A percentile compares a stretch with the other conserved stretches of the same genome.
phyloP scores from a whole-genome alignment of 2,113 vertebrate genomes.

The Pleuronectes platessa region DNA sequence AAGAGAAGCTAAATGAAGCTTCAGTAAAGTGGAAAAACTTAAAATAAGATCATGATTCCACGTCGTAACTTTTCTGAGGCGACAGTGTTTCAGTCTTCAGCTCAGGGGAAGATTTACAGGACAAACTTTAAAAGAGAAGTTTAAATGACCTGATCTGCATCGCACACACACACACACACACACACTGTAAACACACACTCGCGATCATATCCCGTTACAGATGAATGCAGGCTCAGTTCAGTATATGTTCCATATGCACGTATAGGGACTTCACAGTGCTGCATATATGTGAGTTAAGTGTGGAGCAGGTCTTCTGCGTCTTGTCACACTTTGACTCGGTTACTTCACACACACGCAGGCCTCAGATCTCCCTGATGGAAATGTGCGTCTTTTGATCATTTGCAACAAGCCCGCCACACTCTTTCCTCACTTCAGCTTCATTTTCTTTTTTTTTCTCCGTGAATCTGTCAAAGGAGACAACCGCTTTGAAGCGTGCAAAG shows the following conservation, averaged over 20 bases:
- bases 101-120: not conserved
- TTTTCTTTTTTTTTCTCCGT: conserved; percentile 28
- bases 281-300: conserved; percentile 1
- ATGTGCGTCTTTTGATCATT: conserved; percentile 68
- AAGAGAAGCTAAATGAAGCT: too few species aligned
- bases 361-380: conserved; percentile 58
- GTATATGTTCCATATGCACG: not conserved
- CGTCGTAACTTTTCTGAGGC: not conserved
- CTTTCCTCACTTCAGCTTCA: conserved; percentile 41
- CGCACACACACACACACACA: too few species aligned
- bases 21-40: not conserved
- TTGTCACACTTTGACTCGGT: conserved; percentile 45
- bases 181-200: not conserved
- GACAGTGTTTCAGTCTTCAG: not conserved
- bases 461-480: conserved; percentile 62
- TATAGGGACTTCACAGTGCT: not conserved
- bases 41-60: not conserved
- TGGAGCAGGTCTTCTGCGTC: conserved; percentile 19
- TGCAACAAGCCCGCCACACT: conserved; percentile 30
- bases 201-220: not conserved
- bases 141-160: not conserved
- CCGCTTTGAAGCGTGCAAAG: conserved; percentile 63
- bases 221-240: not conserved
- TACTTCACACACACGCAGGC: conserved; percentile 35
- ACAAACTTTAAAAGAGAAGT: not conserved